Conservation (phyloP, 2,888 invertebrate species). For the Eupithecia inturbata region DNA sequence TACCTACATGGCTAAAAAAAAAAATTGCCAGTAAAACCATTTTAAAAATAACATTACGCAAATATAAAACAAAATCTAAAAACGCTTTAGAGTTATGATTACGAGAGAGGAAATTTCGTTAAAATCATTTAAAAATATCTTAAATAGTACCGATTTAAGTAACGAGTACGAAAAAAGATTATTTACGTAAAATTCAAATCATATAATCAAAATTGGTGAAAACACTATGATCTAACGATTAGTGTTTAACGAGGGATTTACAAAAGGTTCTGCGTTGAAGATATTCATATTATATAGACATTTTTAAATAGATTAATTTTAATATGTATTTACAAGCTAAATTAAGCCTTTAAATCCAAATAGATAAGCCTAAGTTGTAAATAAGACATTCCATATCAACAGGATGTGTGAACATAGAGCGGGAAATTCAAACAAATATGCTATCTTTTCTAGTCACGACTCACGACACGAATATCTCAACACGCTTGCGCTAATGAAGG, state of each 20-base stretch:
- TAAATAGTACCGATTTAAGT: not conserved
- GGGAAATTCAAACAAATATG: conserved; percentile 27
- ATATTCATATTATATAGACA: not conserved
- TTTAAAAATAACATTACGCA: not conserved
- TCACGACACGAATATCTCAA: conserved; percentile 23
- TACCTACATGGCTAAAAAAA: conserved; percentile 60
- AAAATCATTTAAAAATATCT: not conserved
- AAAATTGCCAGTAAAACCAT: conserved; percentile 61
- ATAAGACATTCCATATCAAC: conserved; percentile 5
- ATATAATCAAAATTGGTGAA: not conserved
- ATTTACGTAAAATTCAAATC: not conserved
- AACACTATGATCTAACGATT: conserved; percentile 5
- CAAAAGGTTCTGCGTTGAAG: not conserved
- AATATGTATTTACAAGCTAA: not conserved
- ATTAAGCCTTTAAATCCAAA: not conserved
- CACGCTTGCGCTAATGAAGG: conserved; percentile 38
- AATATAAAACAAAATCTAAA: not conserved
- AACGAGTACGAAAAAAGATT: not conserved
- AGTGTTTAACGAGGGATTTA: not conserved
- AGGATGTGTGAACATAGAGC: conserved; percentile 25
- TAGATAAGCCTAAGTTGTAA: not conserved
- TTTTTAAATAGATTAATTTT: not conserved
- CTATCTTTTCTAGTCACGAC: conserved; percentile 15
- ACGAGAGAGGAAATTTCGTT: not conserved
- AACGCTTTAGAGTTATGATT: not conserved